Evolutionary conservation across 2,888 invertebrate genomes (phyloP), one percentile per base, ranked within the genome.

Genomic region (Adineta ricciae): DNA sequence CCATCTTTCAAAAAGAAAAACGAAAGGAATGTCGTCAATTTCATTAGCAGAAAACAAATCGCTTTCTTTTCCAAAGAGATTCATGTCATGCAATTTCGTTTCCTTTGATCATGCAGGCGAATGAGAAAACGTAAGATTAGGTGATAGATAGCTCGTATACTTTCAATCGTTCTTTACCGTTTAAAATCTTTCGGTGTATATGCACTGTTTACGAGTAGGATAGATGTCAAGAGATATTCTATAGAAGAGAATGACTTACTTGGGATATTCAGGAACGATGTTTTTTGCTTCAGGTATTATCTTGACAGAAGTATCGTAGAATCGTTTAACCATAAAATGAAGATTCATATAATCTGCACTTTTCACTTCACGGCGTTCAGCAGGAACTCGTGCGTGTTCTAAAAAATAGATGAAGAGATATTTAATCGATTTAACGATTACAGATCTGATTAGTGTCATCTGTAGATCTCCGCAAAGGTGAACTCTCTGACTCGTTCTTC

Each of bases 261-360:
- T 95, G 1, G 99, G 98, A 91, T 99, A 99, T 90, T 99, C 98
- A 14, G 99, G 98, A 86, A 99, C 96, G 78, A 96, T 94, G 86
- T 95, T 95, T 90, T 97, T 97, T 91, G 96, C 96, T 46, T 96
- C 96, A 84, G 97, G 97, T 87, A 83, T 64, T 46, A 98, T 96
- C 90, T 95, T 95, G 73, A 99, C 96, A 91, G 98, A 99, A 91
- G 97, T 96, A 88, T 96, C 95, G 91, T 98, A 96, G 87, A 99
- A 92, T 96, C 97, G 97, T 92, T 99, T 99, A 72, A 97, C 95
- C 93, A 96, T 97, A 92, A 99, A 99, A 92, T 98, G 98, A 83
- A 99, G 93, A 91, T 99, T 99, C 98, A 99, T 99, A 90, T 99
- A 99, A 84, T 96, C 97, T 85, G 97, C 97, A 88, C 97, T 97